phyloP scores from a whole-genome alignment of 2,113 vertebrate species.

The Macquaria australasica region DNA sequence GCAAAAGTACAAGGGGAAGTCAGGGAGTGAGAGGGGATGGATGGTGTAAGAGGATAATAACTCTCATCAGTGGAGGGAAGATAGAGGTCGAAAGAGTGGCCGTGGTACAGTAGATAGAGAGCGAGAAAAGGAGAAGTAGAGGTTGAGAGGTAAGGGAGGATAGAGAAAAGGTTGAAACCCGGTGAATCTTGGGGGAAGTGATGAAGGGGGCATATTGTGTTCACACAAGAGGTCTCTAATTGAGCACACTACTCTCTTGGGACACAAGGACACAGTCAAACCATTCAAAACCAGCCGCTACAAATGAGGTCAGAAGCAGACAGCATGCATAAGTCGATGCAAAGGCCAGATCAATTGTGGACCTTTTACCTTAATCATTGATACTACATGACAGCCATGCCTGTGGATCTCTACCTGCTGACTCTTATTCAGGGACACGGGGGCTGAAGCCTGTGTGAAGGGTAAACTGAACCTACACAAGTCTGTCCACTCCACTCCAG shows the following conservation, averaged over 20 bases:
- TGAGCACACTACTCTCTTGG: conserved; percentile 26
- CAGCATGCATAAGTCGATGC: neutral
- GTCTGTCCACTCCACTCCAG: neutral
- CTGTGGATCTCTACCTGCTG: neutral
- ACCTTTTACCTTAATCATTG: conserved; percentile 11
- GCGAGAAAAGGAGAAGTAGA: conserved; percentile 20
- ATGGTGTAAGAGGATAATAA: conserved; percentile 61
- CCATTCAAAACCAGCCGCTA: conserved; percentile 17
- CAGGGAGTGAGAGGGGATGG: conserved; percentile 32
- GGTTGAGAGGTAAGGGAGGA: conserved; percentile 35
- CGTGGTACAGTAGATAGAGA: neutral
- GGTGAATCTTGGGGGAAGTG: conserved; percentile 56
- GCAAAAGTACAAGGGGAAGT: conserved; percentile 45
- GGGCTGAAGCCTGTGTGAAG: neutral
- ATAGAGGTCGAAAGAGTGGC: conserved; percentile 48
- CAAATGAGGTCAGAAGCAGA: neutral
- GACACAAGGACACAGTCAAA: conserved; percentile 33
- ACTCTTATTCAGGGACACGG: neutral
- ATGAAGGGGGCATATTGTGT: conserved; percentile 8
- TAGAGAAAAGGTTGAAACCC: conserved; percentile 49
- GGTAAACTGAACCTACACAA: neutral
- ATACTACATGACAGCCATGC: neutral
- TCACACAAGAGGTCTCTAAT: conserved; percentile 47
- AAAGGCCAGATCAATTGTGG: conserved; percentile 16
- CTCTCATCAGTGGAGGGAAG: conserved; percentile 52